Evolutionary conservation across 1,140 invertebrate species (phyloP).

Genomic region (Diprion similis): DNA sequence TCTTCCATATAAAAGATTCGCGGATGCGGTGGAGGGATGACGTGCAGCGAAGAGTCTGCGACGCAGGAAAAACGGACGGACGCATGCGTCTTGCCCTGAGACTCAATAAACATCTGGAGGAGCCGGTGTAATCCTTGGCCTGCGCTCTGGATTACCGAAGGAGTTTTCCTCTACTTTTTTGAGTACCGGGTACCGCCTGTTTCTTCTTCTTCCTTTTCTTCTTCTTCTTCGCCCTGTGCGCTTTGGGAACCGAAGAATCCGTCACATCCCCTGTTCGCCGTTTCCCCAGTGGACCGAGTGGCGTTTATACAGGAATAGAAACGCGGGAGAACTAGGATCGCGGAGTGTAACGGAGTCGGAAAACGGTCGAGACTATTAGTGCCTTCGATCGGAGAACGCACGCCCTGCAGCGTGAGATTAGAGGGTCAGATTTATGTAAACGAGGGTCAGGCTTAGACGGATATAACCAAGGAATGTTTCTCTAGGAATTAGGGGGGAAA

Average conservation of each 20-base stretch:
- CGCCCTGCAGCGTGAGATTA: background rate
- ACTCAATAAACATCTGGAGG: constrained; percentile 58
- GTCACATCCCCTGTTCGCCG: background rate
- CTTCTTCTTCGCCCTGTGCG: constrained; percentile 26
- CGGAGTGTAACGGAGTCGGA: background rate
- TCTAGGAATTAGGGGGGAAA: background rate
- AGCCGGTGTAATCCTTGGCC: constrained; percentile 53
- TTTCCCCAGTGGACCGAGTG: no score
- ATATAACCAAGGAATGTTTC: background rate
- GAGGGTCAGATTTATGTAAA: background rate
- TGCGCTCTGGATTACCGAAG: constrained; percentile 54
- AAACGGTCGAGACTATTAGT: background rate
- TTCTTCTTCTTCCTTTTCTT: no score
- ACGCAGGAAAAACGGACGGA: constrained; percentile 16
- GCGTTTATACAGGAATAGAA: background rate
- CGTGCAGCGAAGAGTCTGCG: no score
- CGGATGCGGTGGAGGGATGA: no score
- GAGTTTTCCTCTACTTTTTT: constrained; percentile 53
- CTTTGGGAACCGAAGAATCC: background rate
- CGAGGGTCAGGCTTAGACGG: background rate
- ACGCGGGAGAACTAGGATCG: background rate
- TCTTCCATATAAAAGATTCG: no score
- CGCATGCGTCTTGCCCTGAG: constrained; percentile 11
- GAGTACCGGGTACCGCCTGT: constrained; percentile 19
- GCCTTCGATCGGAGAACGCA: background rate